Base-by-base conservation (phyloP, 2,797 vertebrate species). In the Telmatherina bonti region DNA sequence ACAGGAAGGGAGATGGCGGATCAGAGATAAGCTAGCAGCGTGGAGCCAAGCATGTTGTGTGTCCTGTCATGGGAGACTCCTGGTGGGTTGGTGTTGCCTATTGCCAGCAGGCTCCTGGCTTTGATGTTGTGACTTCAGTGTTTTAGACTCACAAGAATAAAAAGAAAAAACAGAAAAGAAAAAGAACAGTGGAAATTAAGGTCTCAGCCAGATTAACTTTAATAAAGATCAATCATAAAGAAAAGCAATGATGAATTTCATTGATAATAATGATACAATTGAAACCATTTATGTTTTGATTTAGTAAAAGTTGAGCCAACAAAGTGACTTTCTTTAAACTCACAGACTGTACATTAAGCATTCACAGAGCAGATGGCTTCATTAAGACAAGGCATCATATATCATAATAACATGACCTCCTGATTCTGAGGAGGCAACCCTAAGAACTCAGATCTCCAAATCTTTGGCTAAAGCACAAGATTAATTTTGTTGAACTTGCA, bases 11-110 rank as follows among this genome's bases (percentile, higher is more conserved):
- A 93, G 93, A 93, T 93, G 90, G 88, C 33, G 75, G 90, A 89
- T 93, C 81, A 75, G 84, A 84, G 93, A 93, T 95, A 95, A 94
- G 89, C 85, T 59, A 74, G 68, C 85, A 88, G 88, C 49, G 27
- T 85, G 84, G 81, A 89, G 87, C 79, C 67, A 13, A 67, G 82
- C 72, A 45, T 70, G 79, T 74, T 60, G 35, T 78, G 70, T 35
- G 64, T 76, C 62, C 77, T 45, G 69, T 73, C 43, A 74, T 72
- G 72, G 73, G 61, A 88, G 74, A 75, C 82, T 89, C 85, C 78
- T 51, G 84, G 83, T 82, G 89, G 74, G 86, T 22, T 29, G 64
- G 76, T 71, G 80, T 70, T 83, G 81, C 78, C 78, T 55, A 55
- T 78, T 85, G 78, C 66, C 86, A 88, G 84, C 85, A 75, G 84